phyloP scores from a whole-genome alignment of 2,888 invertebrate genomes.

The Micropterix aruncella region DNA sequence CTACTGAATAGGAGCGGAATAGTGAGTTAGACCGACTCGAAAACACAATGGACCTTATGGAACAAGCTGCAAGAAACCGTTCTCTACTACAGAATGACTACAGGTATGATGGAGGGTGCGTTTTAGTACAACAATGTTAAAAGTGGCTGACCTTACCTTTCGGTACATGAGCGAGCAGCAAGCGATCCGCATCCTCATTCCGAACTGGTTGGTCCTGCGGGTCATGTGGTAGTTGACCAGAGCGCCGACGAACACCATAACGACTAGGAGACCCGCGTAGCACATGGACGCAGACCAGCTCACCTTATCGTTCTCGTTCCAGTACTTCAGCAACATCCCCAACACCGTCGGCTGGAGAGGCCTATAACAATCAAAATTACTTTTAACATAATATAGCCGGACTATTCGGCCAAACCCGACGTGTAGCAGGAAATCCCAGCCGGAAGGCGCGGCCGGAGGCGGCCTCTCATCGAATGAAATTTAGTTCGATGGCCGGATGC shows the following conservation, averaged over 20 bases:
- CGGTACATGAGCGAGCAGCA: conserved; percentile 73
- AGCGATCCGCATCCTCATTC: conserved; percentile 70
- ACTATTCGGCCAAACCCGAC: neutral
- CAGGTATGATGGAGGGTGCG: no score
- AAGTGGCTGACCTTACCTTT: no score
- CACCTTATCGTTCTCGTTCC: conserved; percentile 23
- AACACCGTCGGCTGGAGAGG: conserved; percentile 52
- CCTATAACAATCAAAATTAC: conserved; percentile 20
- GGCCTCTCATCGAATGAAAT: no score
- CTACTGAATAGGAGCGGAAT: no score
- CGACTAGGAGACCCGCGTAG: conserved; percentile 40
- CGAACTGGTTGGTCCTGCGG: conserved; percentile 56
- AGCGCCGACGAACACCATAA: conserved; percentile 38
- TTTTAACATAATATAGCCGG: neutral
- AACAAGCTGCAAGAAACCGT: no score
- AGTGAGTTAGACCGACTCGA: no score
- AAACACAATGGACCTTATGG: no score
- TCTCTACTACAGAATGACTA: no score
- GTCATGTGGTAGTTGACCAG: conserved; percentile 52
- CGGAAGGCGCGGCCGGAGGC: neutral
- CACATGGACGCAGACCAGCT: conserved; percentile 28
- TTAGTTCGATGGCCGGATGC: no score
- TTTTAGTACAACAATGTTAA: no score
- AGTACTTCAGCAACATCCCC: conserved; percentile 50
- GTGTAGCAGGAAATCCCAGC: neutral